A percentile compares a stretch with the other conserved stretches of the same genome.
These are phyloP conservation scores for Nansenia antarctica DNA, from an alignment of 2,113 vertebrate genomes.

Conservation along the genomic window DNA sequence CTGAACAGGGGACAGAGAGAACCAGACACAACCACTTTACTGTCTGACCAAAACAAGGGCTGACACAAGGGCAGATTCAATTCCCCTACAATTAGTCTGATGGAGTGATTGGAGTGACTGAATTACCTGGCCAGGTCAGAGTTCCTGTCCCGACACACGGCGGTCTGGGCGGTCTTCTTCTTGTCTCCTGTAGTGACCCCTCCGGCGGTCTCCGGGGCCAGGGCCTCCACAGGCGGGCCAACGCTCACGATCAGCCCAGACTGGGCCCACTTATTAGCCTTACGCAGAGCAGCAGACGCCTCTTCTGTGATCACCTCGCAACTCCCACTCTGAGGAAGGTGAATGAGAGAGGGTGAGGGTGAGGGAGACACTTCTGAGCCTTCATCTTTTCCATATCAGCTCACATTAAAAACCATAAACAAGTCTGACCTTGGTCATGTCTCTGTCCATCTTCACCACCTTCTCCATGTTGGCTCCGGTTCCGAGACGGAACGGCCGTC, in stretches of 20 bases:
- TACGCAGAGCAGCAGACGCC: slow-evolving; percentile 89
- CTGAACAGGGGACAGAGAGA: slow-evolving; percentile 56
- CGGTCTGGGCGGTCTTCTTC: slow-evolving; percentile 94
- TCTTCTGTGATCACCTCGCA: slow-evolving; percentile 98
- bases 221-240: slow-evolving; percentile 87
- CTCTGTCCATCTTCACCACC: slow-evolving; percentile 98
- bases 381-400: too few species aligned
- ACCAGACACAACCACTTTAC: neutral
- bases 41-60: neutral
- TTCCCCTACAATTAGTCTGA: neutral
- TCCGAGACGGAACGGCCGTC: slow-evolving; percentile 94
- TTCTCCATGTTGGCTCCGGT: slow-evolving; percentile 99
- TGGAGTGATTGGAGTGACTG: neutral
- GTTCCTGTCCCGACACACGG: slow-evolving; percentile 93
- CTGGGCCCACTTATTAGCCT: slow-evolving; percentile 97
- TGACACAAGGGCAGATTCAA: neutral
- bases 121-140: slow-evolving; percentile 90
- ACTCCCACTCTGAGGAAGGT: slow-evolving; percentile 82
- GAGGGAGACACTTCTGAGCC: too few species aligned
- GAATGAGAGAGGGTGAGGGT: neutral
- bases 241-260: slow-evolving; percentile 96
- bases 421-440: slow-evolving; percentile 93
- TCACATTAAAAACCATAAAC: neutral
- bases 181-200: slow-evolving; percentile 91
- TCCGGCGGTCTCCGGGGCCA: slow-evolving; percentile 81